Conservation (phyloP, 1,140 invertebrate genomes). For the Lordiphosa collinella region DNA sequence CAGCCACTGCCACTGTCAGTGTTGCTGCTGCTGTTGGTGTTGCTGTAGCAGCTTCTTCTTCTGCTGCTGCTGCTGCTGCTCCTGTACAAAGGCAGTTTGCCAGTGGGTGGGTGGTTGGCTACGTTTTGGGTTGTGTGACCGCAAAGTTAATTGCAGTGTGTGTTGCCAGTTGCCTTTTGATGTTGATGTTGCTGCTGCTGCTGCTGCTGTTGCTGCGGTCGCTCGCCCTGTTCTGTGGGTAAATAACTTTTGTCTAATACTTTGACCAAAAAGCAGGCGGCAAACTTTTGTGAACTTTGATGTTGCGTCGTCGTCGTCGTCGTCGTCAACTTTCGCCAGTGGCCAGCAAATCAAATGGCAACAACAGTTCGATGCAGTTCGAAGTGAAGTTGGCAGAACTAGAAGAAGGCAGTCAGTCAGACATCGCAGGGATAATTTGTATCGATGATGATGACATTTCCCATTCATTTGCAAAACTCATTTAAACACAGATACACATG, state of each 20-base stretch:
- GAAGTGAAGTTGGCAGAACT: too few relatives aligned
- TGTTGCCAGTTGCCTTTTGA: slow-evolving; percentile 23
- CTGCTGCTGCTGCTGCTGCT: not conserved
- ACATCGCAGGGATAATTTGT: too few relatives aligned
- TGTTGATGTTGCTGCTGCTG: slow-evolving; percentile 12
- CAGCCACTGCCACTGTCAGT: slow-evolving; percentile 28
- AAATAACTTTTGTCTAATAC: slow-evolving; percentile 71
- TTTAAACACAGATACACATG: too few relatives aligned
- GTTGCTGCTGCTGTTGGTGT: slow-evolving; percentile 13
- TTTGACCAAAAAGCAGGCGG: slow-evolving; percentile 56
- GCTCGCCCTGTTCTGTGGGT: slow-evolving; percentile 48
- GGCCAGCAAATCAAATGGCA: too few relatives aligned
- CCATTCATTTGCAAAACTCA: too few relatives aligned
- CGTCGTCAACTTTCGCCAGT: slow-evolving; percentile 21
- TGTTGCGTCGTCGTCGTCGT: not conserved
- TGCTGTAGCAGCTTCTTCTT: slow-evolving; percentile 18
- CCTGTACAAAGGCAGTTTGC: slow-evolving; percentile 33
- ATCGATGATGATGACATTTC: too few relatives aligned
- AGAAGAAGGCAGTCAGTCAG: too few relatives aligned
- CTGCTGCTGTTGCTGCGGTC: slow-evolving; percentile 37
- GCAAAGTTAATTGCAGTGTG: slow-evolving; percentile 68
- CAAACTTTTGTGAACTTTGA: slow-evolving; percentile 53
- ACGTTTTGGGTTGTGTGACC: slow-evolving; percentile 26
- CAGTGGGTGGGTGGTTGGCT: slow-evolving; percentile 41
- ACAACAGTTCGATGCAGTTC: too few relatives aligned